A percentile compares a stretch with the other conserved stretches of the same genome.
phyloP scores from a whole-genome alignment of 2,888 invertebrate genomes.

The Leptinotarsa rubiginosa region DNA sequence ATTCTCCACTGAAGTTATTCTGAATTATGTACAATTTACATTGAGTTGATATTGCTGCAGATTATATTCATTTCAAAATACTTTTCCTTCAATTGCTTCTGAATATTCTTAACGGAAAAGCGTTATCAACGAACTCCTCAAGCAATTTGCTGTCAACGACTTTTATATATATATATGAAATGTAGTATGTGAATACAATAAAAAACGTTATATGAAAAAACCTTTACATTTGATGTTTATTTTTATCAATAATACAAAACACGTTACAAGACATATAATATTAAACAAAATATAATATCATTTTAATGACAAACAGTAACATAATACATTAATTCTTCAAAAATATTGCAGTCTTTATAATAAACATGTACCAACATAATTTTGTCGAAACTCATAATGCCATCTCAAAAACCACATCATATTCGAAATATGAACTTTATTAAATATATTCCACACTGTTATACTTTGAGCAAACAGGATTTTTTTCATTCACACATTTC shows the following conservation, averaged over 20 bases:
- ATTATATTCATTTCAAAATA: no score
- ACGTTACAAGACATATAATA: conserved; percentile 45
- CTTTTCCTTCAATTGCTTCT: no score
- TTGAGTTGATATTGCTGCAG: no score
- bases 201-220: not conserved
- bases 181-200: not conserved
- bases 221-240: conserved; percentile 40
- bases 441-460: no score
- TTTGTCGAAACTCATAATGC: conserved; percentile 36
- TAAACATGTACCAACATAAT: conserved; percentile 39
- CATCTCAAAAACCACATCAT: not conserved
- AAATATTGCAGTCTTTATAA: conserved; percentile 53
- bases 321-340: conserved; percentile 48
- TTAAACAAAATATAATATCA: conserved; percentile 43
- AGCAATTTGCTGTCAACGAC: no score
- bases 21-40: no score
- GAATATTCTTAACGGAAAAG: no score
- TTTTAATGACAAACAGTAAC: conserved; percentile 48
- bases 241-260: conserved; percentile 47
- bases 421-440: not conserved
- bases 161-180: no score
- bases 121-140: no score
- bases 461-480: no score
- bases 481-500: no score
- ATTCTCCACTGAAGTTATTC: no score